A percentile compares a stretch with the other conserved stretches of the same genome.
phyloP scores from a whole-genome alignment of 2,797 vertebrate species.

The Enteromius trimaculatus region DNA sequence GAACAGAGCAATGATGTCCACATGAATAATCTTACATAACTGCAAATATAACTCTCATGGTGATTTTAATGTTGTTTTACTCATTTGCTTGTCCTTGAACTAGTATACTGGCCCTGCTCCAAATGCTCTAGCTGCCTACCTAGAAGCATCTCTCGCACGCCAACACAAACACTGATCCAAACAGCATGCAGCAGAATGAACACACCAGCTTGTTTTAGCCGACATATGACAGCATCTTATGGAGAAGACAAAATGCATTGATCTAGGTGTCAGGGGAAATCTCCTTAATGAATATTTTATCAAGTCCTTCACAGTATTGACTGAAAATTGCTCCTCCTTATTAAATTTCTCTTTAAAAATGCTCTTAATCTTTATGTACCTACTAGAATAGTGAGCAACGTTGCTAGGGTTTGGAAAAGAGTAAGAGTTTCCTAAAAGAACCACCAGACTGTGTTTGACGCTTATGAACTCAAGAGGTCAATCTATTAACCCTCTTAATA shows the following conservation, averaged over 20 bases:
- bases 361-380: not conserved
- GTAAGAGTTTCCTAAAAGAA: not conserved
- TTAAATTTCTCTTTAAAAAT: not conserved
- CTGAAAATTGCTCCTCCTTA: not conserved
- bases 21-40: slow-evolving; percentile 5
- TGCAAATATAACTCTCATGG: not conserved
- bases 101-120: slow-evolving; percentile 13
- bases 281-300: not conserved
- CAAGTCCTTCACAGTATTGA: not conserved
- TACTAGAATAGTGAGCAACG: not conserved
- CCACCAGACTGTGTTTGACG: not conserved
- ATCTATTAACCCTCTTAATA: slow-evolving; percentile 13
- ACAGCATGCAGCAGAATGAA: not conserved
- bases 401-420: not conserved
- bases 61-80: not conserved
- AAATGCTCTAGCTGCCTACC: slow-evolving; percentile 15
- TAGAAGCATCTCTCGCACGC: not conserved
- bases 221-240: not conserved
- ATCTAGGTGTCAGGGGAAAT: not conserved
- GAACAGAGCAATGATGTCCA: slow-evolving; percentile 3
- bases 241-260: not conserved
- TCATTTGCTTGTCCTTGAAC: slow-evolving; percentile 16
- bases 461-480: slow-evolving; percentile 22
- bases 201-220: not conserved
- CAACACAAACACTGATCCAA: slow-evolving; percentile 1